These are phyloP conservation scores for Malacoraja senta DNA, from an alignment of 2,797 vertebrate species.

Conservation along the genomic window DNA sequence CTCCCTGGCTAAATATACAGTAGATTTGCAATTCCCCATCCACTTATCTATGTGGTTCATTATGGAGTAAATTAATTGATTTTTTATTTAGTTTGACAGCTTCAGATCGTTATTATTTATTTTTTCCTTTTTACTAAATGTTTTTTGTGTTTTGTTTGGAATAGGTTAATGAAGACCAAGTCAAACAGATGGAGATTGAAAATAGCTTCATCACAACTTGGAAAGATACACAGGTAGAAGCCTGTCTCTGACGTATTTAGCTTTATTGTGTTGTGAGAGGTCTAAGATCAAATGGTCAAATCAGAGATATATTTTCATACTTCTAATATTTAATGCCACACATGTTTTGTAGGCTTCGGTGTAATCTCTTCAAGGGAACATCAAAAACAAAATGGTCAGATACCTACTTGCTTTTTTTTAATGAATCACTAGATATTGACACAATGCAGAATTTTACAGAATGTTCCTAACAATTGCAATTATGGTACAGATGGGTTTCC, in stretches of 20 bases:
- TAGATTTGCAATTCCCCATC: background rate
- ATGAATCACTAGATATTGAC: too few species aligned
- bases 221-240: constrained; percentile 84
- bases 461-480: background rate
- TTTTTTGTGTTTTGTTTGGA: constrained; percentile 43
- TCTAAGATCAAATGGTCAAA: background rate
- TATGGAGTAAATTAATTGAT: background rate
- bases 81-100: background rate
- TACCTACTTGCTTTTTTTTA: background rate
- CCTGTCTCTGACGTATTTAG: background rate
- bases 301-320: background rate
- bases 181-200: constrained; percentile 93
- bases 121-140: background rate
- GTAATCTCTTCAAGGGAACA: background rate
- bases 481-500: background rate
- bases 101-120: background rate
- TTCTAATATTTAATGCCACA: constrained; percentile 17
- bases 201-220: constrained; percentile 90
- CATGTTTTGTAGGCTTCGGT: background rate
- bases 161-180: constrained; percentile 86
- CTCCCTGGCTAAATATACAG: background rate
- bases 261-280: background rate
- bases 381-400: background rate
- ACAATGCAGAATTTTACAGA: background rate
- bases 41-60: background rate